Percentiles rank a stretch among this genome's conserved stretches.
Conservation (phyloP, 1,140 invertebrate species). For the Meteorus sp. region DNA sequence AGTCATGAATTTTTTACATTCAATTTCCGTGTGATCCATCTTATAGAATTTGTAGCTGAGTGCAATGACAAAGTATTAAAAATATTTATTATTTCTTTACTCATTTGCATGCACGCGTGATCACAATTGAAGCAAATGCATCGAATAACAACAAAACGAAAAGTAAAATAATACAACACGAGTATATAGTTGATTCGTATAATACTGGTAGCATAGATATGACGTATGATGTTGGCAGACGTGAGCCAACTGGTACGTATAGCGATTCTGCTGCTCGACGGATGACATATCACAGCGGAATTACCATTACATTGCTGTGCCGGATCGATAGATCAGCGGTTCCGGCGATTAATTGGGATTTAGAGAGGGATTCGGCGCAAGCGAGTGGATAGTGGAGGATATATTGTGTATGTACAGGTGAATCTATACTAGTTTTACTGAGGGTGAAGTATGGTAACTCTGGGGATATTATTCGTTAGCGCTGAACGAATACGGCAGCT, state of each 20-base stretch:
- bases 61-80: too few species aligned
- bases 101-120: too few species aligned
- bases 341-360: slow-evolving; percentile 18
- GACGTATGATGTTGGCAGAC: slow-evolving; percentile 1
- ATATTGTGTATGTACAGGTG: too few species aligned
- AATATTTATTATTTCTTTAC: too few species aligned
- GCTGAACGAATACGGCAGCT: not conserved
- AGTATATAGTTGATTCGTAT: too few species aligned
- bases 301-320: slow-evolving; percentile 12
- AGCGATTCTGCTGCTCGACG: not conserved
- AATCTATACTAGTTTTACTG: too few species aligned
- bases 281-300: slow-evolving; percentile 17
- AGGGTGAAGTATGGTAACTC: not conserved
- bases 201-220: slow-evolving; percentile 8
- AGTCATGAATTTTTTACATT: too few species aligned
- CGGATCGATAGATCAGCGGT: slow-evolving; percentile 21
- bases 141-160: too few species aligned
- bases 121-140: too few species aligned
- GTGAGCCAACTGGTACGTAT: slow-evolving; percentile 8
- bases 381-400: slow-evolving; percentile 11
- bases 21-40: too few species aligned
- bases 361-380: slow-evolving; percentile 1
- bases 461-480: slow-evolving; percentile 13
- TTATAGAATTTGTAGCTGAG: too few species aligned
- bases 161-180: too few species aligned